Evolutionary conservation across 2,113 vertebrate genomes (phyloP), one percentile per base, ranked within the genome.

Genomic region (Haplochromis burtoni): DNA sequence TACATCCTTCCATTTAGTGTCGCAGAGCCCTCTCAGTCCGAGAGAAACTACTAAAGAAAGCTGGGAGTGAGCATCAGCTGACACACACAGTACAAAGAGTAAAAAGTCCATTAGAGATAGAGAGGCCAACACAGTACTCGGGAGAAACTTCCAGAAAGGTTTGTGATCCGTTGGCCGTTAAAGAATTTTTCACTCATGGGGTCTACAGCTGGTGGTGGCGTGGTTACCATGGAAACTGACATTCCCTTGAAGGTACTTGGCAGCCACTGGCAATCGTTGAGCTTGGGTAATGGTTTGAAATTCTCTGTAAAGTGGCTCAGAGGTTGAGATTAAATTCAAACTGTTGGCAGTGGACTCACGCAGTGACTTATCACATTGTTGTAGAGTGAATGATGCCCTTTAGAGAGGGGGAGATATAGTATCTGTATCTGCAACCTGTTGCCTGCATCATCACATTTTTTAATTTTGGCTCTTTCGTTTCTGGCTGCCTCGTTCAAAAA

Each of bases 191-290:
- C 83, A 80, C 82, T 85, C 33, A 83, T 71, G 83, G 86, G 82
- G 54, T 73, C 84, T 87, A 85, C 84, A 78, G 90, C 89, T 87
- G 84, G 88, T 85, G 86, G 71, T 84, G 81, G 83, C 59, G 42
- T 89, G 55, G 93, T 97, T 91, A 90, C 95, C 95, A 95, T 96
- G 96, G 95, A 92, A 97, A 96, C 96, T 95, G 89, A 89, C 93
- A 93, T 95, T 93, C 94, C 92, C 91, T 90, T 94, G 83, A 91
- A 94, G 92, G 93, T 91, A 87, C 87, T 92, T 91, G 90, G 90
- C 92, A 90, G 93, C 90, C 82, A 24, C 51, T 76, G 84, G 66
- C 91, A 81, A 94, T 95, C 95, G 95, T 96, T 94, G 89, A 93
- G 91, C 90, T 83, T 59, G 63, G 86, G 86, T 95, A 95, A 96